Percentiles rank a stretch among this genome's conserved stretches.
These are phyloP conservation scores for Callinectes sapidus DNA, from an alignment of 2,888 invertebrate species.

Conservation along the genomic window DNA sequence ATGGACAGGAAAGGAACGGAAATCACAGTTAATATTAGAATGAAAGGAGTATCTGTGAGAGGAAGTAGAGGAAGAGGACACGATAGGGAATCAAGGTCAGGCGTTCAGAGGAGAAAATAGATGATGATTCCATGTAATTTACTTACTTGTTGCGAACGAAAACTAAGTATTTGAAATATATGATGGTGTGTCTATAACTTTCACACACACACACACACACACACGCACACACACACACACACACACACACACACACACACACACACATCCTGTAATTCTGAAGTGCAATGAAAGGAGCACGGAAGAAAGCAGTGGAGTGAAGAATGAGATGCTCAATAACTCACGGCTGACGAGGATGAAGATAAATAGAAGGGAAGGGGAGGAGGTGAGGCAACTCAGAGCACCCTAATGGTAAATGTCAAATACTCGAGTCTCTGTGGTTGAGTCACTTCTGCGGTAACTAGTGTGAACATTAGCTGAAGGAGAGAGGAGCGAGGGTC, in stretches of 20 bases:
- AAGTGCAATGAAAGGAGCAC: not conserved
- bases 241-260: not conserved
- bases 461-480: slow-evolving; percentile 43
- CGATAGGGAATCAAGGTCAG: not conserved
- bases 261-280: not conserved
- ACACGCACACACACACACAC: no score
- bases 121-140: not conserved
- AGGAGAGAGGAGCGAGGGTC: slow-evolving; percentile 37
- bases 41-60: not conserved
- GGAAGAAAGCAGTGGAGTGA: not conserved
- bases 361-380: slow-evolving; percentile 17
- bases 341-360: slow-evolving; percentile 31
- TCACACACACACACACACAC: not conserved
- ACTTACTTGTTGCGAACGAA: not conserved
- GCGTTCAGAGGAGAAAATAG: not conserved
- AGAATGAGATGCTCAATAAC: not conserved
- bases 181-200: not conserved
- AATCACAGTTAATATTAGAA: not conserved
- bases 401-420: slow-evolving; percentile 22
- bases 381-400: not conserved
- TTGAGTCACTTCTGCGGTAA: slow-evolving; percentile 40
- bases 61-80: not conserved
- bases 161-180: not conserved
- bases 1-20: not conserved
- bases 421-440: slow-evolving; percentile 13